Evolutionary conservation across 2,797 vertebrate genomes (phyloP).

Genomic region (Siniperca scherzeri): DNA sequence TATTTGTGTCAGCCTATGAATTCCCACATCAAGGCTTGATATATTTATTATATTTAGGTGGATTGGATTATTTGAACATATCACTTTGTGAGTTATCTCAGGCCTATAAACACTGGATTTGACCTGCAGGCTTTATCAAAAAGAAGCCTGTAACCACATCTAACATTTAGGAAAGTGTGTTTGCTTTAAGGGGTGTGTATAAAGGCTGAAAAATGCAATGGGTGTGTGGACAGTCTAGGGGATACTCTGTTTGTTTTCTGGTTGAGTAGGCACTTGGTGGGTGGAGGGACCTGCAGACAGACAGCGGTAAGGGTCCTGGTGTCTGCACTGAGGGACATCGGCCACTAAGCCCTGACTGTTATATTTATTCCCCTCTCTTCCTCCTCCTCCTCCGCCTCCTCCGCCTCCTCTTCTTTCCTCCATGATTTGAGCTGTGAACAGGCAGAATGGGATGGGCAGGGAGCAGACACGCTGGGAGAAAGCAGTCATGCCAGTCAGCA

Average conservation of each 20-base stretch:
- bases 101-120: constrained; percentile 8
- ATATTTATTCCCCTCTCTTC: constrained; percentile 57
- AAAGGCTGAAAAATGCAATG: constrained; percentile 13
- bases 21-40: constrained; percentile 14
- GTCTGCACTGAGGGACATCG: constrained; percentile 55
- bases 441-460: constrained; percentile 66
- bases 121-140: constrained; percentile 9
- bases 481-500: constrained; percentile 61
- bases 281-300: constrained; percentile 67
- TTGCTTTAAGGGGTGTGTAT: not conserved
- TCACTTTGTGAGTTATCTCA: not conserved
- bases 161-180: not conserved
- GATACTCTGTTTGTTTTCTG: constrained; percentile 63
- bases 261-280: constrained; percentile 68
- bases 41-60: constrained; percentile 13
- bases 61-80: constrained; percentile 6
- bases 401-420: constrained; percentile 28
- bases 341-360: constrained; percentile 60
- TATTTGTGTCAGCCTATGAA: constrained; percentile 18
- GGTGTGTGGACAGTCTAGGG: constrained; percentile 31
- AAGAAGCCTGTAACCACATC: not conserved
- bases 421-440: constrained; percentile 59
- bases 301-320: constrained; percentile 64
- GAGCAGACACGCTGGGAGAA: constrained; percentile 55
- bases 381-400: constrained; percentile 18